Base-by-base conservation (phyloP, 2,888 invertebrate species). In the Capitulum mitella region DNA sequence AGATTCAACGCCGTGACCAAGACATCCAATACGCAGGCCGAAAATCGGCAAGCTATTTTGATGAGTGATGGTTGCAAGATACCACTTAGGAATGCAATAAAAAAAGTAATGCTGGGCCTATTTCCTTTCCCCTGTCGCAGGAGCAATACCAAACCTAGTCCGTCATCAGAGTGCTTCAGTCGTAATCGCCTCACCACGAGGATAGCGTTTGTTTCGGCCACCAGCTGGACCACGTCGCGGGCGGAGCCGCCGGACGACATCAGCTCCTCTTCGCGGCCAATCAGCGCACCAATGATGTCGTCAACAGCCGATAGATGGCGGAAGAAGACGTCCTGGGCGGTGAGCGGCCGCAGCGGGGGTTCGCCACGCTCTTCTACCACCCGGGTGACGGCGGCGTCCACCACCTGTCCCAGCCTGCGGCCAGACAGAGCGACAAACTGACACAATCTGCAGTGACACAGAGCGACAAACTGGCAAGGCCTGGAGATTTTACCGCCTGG, bases 271-370 rank as follows among this genome's bases (percentile, higher is more conserved):
- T 90, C 89, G 81, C 89, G 87, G 80, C 89, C 88, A 0, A 89
- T 87, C 76, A 93, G 84, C 5, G 89, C 88, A 58, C 89, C 89
- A 54, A 92, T 86, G n/a, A 92, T 88, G 77, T 89, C 88, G 83
- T 92, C 89, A 77, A 93, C 87, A 79, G 88, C 88, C 64, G 90
- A 91, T 10, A 92, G 87, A 86, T 91, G 80, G 0, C 92, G 89
- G 85, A 91, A 93, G 85, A 93, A 93, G 70, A 93, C 85, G 85
- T 93, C 93, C 82, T 92, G 91, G 5, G 89, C 85, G 0, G 91
- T 91, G n/a, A 93, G 86, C 79, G 86, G 84, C 83, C 85, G 83
- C 82, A 88, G 85, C 80, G 87, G 85, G 83, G 78, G 80, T 70
- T 83, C 82, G 0, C 83, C 83, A 76, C 86, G 82, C 48, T 82